Percentiles rank a stretch among this genome's conserved stretches.
These are phyloP conservation scores for Hycleus phaleratus DNA, from an alignment of 1,140 invertebrate genomes.

Conservation along the genomic window DNA sequence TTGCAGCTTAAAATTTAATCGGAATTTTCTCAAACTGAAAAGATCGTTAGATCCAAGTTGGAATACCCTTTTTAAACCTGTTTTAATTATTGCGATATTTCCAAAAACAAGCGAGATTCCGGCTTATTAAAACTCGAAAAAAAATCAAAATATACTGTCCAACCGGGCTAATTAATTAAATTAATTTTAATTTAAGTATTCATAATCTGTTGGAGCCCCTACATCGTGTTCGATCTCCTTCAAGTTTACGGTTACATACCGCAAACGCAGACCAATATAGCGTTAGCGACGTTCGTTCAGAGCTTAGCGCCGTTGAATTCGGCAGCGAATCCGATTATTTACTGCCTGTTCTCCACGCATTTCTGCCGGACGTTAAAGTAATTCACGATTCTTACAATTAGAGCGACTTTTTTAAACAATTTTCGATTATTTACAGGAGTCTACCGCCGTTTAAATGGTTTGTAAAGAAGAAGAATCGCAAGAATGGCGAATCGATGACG, in stretches of 20 bases:
- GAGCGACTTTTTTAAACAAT: background rate
- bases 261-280: conserved; percentile 67
- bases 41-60: no score
- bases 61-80: no score
- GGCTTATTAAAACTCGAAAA: no score
- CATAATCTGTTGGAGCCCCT: conserved; percentile 92
- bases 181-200: conserved; percentile 64
- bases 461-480: conserved; percentile 36
- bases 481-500: conserved; percentile 17
- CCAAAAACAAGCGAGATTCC: no score
- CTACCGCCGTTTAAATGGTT: conserved; percentile 45
- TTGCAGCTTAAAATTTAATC: no score
- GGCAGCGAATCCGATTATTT: conserved; percentile 92
- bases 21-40: no score
- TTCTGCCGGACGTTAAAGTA: conserved; percentile 80
- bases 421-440: conserved; percentile 27
- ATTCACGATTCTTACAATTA: conserved; percentile 11
- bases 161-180: background rate
- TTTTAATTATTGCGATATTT: no score
- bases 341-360: conserved; percentile 87
- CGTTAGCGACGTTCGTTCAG: conserved; percentile 86
- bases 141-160: no score
- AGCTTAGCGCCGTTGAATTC: conserved; percentile 89
- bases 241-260: conserved; percentile 84
- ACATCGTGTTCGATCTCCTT: conserved; percentile 87